Percentiles rank a stretch among this genome's conserved stretches.
Conservation (phyloP, 2,888 invertebrate genomes). For the Cheiracanthium punctorium region DNA sequence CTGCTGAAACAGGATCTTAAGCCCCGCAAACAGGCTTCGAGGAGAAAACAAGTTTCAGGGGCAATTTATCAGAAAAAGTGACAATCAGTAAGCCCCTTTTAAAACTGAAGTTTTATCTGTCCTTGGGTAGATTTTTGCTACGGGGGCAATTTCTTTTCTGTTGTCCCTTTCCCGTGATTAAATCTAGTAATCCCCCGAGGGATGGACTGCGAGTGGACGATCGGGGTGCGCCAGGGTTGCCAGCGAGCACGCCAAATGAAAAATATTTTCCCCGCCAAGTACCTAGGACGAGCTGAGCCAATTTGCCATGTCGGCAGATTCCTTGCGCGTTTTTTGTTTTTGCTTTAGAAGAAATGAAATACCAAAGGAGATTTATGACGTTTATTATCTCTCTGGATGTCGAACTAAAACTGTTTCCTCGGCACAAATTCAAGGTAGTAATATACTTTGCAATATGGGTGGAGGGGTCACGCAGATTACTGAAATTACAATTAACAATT, state of each 20-base stretch:
- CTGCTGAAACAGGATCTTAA: conserved; percentile 13
- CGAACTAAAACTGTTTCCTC: too few relatives aligned
- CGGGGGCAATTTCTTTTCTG: conserved; percentile 41
- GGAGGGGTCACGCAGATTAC: too few relatives aligned
- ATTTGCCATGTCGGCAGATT: background rate
- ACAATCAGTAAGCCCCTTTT: conserved; percentile 68
- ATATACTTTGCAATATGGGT: too few relatives aligned
- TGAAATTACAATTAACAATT: too few relatives aligned
- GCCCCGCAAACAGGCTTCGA: conserved; percentile 30
- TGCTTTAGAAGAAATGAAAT: too few relatives aligned
- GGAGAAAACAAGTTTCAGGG: conserved; percentile 65
- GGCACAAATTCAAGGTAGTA: too few relatives aligned
- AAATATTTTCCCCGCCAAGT: background rate
- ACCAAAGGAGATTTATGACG: too few relatives aligned
- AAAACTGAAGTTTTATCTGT: conserved; percentile 65
- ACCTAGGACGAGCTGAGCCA: background rate
- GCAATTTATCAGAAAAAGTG: conserved; percentile 67
- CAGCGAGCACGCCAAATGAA: conserved; percentile 18
- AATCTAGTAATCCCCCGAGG: conserved; percentile 67
- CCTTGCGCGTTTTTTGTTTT: too few relatives aligned
- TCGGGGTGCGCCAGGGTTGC: conserved; percentile 31
- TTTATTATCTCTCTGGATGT: too few relatives aligned
- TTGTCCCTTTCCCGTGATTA: conserved; percentile 56
- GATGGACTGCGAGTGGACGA: conserved; percentile 55
- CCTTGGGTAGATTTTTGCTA: conserved; percentile 52